phyloP scores from a whole-genome alignment of 2,797 vertebrate species.

The Rachycentron canadum region DNA sequence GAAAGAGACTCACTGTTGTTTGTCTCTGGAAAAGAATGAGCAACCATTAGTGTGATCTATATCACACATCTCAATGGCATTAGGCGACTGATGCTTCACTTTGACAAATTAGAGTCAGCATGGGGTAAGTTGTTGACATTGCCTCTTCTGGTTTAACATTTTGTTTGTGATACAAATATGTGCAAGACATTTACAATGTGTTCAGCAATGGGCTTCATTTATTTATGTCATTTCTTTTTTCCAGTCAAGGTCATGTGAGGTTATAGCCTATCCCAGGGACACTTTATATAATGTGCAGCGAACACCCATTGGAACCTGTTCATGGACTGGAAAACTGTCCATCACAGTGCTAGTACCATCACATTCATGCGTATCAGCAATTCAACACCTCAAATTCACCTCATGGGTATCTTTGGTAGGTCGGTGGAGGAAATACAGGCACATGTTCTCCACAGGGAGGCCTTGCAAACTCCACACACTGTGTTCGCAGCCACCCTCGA shows the following conservation, averaged over 20 bases:
- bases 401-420: neutral
- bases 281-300: neutral
- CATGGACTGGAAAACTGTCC: constrained; percentile 4
- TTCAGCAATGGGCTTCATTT: constrained; percentile 15
- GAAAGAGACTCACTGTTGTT: constrained; percentile 31
- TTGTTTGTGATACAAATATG: constrained; percentile 43
- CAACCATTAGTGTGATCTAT: constrained; percentile 66
- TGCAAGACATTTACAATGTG: constrained; percentile 13
- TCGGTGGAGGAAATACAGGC: neutral
- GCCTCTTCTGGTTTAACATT: constrained; percentile 36
- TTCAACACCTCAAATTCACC: neutral
- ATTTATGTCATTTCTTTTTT: constrained; percentile 13
- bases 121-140: constrained; percentile 43
- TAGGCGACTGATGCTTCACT: constrained; percentile 53
- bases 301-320: neutral
- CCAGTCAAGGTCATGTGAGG: neutral
- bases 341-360: neutral
- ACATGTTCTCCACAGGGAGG: neutral
- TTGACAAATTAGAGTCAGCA: constrained; percentile 60
- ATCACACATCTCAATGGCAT: constrained; percentile 52
- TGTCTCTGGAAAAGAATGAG: constrained; percentile 53
- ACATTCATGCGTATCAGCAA: constrained; percentile 19
- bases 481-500: neutral
- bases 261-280: neutral
- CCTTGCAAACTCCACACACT: neutral